A percentile compares a stretch with the other conserved stretches of the same genome.
These are phyloP conservation scores for Erpetoichthys calabaricus DNA, from an alignment of 2,797 vertebrate genomes.

Conservation along the genomic window DNA sequence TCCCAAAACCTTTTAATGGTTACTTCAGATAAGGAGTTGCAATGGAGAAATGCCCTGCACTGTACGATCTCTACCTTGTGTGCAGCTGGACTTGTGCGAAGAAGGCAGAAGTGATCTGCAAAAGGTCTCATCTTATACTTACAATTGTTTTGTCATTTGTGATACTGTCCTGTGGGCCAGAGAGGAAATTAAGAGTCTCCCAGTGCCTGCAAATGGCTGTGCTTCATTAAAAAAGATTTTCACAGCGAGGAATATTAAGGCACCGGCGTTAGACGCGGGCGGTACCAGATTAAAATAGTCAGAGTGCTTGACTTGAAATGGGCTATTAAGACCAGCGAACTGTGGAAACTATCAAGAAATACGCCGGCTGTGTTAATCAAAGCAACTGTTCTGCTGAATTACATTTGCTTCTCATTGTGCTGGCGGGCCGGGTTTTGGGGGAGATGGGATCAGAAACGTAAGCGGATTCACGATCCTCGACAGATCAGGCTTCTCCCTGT, in stretches of 20 bases:
- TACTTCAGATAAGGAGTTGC: no score
- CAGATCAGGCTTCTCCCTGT: no score
- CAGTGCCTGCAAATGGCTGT: neutral
- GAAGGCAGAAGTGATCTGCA: neutral
- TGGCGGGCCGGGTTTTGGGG: no score
- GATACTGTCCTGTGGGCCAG: neutral
- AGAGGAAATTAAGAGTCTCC: neutral
- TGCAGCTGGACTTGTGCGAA: neutral
- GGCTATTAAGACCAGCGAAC: neutral
- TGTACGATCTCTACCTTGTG: no score
- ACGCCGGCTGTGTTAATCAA: no score
- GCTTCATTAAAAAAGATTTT: neutral
- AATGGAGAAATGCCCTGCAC: no score
- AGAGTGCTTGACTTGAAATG: neutral
- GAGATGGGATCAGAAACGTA: no score
- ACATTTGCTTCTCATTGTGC: no score
- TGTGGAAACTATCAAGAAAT: no score
- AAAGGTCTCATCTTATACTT: neutral
- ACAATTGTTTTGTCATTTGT: neutral
- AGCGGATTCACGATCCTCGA: no score
- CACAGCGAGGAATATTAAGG: neutral
- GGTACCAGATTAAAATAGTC: neutral
- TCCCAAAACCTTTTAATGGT: no score
- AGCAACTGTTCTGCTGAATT: no score
- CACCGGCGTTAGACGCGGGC: neutral